phyloP scores from a whole-genome alignment of 1,140 invertebrate species.

The Hypsibius dujardini region DNA sequence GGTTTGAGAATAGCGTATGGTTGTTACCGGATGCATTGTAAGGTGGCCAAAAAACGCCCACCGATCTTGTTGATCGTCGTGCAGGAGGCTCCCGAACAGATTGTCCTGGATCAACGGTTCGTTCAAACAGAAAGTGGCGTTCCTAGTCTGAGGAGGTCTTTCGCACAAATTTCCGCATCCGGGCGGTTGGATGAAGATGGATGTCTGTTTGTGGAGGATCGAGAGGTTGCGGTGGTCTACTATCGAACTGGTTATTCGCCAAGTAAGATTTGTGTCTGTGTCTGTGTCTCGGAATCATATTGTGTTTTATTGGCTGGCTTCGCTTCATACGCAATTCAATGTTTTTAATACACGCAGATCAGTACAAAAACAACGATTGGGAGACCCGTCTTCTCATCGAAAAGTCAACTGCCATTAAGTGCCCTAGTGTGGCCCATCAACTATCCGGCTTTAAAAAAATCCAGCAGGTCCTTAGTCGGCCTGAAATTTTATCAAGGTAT shows the following conservation, averaged over 20 bases:
- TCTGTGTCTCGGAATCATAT: too few species aligned
- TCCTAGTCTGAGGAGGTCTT: slow-evolving; percentile 23
- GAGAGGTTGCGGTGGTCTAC: slow-evolving; percentile 71
- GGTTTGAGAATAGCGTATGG: background rate
- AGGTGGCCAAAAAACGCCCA: too few species aligned
- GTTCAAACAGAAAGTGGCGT: slow-evolving; percentile 59
- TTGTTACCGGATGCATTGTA: background rate
- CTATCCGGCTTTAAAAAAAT: slow-evolving; percentile 45
- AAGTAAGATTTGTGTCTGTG: slow-evolving; percentile 35
- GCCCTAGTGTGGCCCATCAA: slow-evolving; percentile 66
- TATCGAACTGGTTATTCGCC: slow-evolving; percentile 78
- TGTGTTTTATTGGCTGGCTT: too few species aligned
- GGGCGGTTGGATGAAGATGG: slow-evolving; percentile 21
- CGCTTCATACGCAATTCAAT: too few species aligned
- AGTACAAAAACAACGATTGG: slow-evolving; percentile 48
- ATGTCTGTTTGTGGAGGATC: slow-evolving; percentile 33
- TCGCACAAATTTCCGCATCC: slow-evolving; percentile 22
- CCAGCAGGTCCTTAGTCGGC: slow-evolving; percentile 53
- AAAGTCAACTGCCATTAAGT: slow-evolving; percentile 72
- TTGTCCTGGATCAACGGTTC: slow-evolving; percentile 53
- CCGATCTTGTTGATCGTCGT: background rate
- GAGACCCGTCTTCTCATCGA: slow-evolving; percentile 64
- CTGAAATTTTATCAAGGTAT: slow-evolving; percentile 53
- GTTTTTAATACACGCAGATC: too few species aligned
- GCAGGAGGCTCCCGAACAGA: slow-evolving; percentile 24